These are phyloP conservation scores for Peromyscus aztecus DNA, from an alignment of 2,797 vertebrate species.

Conservation along the genomic window DNA sequence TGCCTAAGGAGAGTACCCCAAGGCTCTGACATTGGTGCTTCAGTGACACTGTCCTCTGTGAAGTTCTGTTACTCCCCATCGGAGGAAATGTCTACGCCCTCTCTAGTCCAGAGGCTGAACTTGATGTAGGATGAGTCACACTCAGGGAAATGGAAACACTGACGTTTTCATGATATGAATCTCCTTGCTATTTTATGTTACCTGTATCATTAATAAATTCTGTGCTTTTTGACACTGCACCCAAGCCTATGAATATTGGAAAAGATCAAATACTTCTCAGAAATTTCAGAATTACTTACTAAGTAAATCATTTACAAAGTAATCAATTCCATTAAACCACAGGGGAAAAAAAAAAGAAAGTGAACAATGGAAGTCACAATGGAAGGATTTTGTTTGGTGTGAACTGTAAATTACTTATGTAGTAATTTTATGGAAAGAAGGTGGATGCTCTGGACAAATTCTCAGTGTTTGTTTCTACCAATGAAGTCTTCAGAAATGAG, in stretches of 20 bases:
- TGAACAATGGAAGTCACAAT: background rate
- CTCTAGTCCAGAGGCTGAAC: background rate
- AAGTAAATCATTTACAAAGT: slow-evolving; percentile 63
- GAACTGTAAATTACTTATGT: background rate
- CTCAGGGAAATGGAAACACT: background rate
- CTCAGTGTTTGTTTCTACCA: background rate
- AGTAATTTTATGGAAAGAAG: background rate
- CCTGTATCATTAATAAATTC: background rate
- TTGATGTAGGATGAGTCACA: background rate
- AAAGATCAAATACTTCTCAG: slow-evolving; percentile 48
- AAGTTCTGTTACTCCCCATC: background rate
- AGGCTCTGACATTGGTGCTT: background rate
- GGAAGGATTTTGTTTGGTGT: background rate
- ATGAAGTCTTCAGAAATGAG: background rate
- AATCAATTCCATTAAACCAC: slow-evolving; percentile 7
- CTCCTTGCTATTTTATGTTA: background rate
- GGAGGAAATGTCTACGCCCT: background rate
- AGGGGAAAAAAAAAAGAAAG: background rate
- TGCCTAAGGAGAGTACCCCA: background rate
- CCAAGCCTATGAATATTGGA: slow-evolving; percentile 55
- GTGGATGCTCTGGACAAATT: background rate
- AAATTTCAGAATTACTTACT: slow-evolving; percentile 22
- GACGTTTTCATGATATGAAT: slow-evolving; percentile 10
- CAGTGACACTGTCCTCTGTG: background rate
- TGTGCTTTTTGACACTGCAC: background rate